Percentiles rank a stretch among this genome's conserved stretches.
Evolutionary conservation across 2,888 invertebrate genomes (phyloP).

Genomic region (Agrypnus murinus): DNA sequence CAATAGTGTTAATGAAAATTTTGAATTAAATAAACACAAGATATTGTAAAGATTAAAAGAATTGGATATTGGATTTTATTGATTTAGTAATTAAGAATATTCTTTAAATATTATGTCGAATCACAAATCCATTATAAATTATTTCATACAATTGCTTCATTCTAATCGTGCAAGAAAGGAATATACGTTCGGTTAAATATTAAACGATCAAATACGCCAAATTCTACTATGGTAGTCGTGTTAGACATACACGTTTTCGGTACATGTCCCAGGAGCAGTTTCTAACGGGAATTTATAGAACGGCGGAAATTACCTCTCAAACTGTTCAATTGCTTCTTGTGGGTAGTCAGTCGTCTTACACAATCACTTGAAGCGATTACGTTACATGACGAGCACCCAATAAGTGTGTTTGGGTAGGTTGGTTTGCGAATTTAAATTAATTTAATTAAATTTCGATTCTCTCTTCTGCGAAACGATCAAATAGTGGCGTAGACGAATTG

Average conservation of each 20-base stretch:
- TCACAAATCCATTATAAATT: too few species aligned
- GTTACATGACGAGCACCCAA: constrained; percentile 39
- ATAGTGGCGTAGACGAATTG: not conserved
- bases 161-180: too few species aligned
- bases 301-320: constrained; percentile 50
- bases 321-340: constrained; percentile 48
- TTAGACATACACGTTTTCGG: not conserved
- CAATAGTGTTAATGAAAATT: too few species aligned
- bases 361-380: constrained; percentile 45
- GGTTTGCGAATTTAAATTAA: constrained; percentile 32
- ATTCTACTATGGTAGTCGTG: not conserved
- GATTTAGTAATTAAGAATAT: too few species aligned
- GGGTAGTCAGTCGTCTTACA: constrained; percentile 45
- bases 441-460: constrained; percentile 35
- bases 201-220: not conserved
- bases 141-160: too few species aligned
- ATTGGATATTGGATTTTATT: too few species aligned
- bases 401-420: constrained; percentile 19
- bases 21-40: too few species aligned
- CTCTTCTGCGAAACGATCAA: not conserved
- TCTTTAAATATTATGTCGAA: too few species aligned
- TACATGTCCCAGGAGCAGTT: constrained; percentile 22
- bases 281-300: constrained; percentile 42
- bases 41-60: too few species aligned
- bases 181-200: too few species aligned